Conservation (phyloP, 2,797 vertebrate genomes). For the Periophthalmus magnuspinnatus region DNA sequence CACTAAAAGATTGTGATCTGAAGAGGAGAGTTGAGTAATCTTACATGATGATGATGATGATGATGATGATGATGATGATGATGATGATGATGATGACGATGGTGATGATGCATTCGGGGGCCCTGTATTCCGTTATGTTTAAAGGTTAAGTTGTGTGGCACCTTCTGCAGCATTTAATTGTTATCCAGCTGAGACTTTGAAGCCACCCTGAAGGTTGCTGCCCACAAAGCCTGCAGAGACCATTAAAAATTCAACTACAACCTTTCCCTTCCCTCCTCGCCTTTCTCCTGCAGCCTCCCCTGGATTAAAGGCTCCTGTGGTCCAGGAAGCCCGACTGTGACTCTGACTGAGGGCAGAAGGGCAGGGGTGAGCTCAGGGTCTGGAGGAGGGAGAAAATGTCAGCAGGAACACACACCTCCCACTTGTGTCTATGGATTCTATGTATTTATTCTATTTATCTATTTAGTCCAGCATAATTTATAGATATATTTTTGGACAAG, state of each 20-base stretch:
- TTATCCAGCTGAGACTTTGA: constrained; percentile 48
- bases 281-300: constrained; percentile 33
- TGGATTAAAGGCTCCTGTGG: constrained; percentile 52
- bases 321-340: constrained; percentile 50
- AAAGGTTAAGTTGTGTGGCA: constrained; percentile 33
- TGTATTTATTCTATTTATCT: too few species aligned
- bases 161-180: constrained; percentile 32
- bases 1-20: neutral
- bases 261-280: constrained; percentile 54
- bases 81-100: neutral
- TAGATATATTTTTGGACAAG: neutral
- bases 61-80: neutral
- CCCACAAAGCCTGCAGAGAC: constrained; percentile 47
- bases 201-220: constrained; percentile 36
- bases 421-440: neutral
- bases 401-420: constrained; percentile 13
- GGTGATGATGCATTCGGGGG: neutral
- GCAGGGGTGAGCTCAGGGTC: constrained; percentile 18
- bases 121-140: neutral
- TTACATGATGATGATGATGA: neutral
- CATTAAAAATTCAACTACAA: constrained; percentile 74
- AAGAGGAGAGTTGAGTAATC: too few species aligned
- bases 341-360: constrained; percentile 43
- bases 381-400: constrained; percentile 39
- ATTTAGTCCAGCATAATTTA: too few species aligned